These are phyloP conservation scores for Brenthis hecate DNA, from an alignment of 2,888 invertebrate species.

Conservation along the genomic window DNA sequence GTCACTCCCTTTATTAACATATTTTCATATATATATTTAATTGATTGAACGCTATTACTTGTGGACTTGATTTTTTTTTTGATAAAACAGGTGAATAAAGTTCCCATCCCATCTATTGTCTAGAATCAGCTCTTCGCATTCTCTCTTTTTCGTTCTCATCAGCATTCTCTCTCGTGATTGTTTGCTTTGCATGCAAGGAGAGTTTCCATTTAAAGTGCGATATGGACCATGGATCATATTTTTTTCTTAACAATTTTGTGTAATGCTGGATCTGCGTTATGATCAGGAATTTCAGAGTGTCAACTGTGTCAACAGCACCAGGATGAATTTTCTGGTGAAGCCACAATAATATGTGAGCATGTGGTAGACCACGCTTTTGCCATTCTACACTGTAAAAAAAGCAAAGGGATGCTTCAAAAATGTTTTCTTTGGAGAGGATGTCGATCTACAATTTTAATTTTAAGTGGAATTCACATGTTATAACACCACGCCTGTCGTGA, in stretches of 20 bases:
- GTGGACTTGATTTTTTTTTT: conserved; percentile 39
- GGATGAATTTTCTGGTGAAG: no score
- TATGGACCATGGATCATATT: conserved; percentile 41
- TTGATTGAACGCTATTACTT: conserved; percentile 59
- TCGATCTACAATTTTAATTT: no score
- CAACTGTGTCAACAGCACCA: neutral
- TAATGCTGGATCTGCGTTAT: neutral
- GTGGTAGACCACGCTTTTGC: no score
- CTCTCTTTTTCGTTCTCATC: no score
- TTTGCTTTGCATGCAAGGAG: conserved; percentile 41
- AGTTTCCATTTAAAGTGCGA: conserved; percentile 32
- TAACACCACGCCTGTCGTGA: neutral
- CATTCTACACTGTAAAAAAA: no score
- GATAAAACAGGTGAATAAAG: conserved; percentile 43
- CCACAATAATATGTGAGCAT: no score
- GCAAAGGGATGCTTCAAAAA: no score
- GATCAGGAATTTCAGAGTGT: neutral
- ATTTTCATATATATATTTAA: conserved; percentile 51
- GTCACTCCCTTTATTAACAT: conserved; percentile 45
- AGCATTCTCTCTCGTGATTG: conserved; percentile 30
- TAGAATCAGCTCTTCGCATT: conserved; percentile 25
- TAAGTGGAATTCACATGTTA: no score
- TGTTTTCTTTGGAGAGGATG: no score
- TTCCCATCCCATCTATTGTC: conserved; percentile 43
- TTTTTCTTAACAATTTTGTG: neutral